Percentiles rank a stretch among this genome's conserved stretches.
Conservation (phyloP, 2,888 invertebrate genomes). For the Bombylius discolor region DNA sequence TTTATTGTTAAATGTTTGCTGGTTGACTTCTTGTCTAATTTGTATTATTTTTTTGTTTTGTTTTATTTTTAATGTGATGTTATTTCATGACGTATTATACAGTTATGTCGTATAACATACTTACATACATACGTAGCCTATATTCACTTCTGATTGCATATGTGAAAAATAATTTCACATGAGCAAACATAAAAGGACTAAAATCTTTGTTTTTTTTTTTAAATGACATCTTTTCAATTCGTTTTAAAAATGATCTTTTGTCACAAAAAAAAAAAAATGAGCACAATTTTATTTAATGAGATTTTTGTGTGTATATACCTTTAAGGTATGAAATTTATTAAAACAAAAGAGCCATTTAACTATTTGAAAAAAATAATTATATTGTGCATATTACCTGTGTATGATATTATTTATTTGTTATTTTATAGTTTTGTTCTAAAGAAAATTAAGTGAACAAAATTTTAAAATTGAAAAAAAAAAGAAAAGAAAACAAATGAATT, state of each 20-base stretch:
- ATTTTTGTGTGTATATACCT: not conserved
- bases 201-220: not conserved
- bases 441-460: not conserved
- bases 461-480: not conserved
- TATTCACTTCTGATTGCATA: too few relatives aligned
- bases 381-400: conserved; percentile 1
- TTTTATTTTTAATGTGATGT: too few relatives aligned
- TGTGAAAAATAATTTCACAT: not conserved
- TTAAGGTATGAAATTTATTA: not conserved
- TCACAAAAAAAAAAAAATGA: not conserved
- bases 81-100: too few relatives aligned
- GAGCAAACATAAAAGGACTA: not conserved
- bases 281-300: not conserved
- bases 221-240: not conserved
- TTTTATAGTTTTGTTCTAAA: not conserved
- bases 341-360: conserved; percentile 5
- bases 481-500: conserved; percentile 13
- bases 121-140: too few relatives aligned
- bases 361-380: not conserved
- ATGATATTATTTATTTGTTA: not conserved
- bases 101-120: too few relatives aligned
- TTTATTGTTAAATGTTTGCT: too few relatives aligned
- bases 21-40: too few relatives aligned
- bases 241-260: not conserved
- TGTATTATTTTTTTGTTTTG: too few relatives aligned